Percentiles rank a stretch among this genome's conserved stretches.
Conservation (phyloP, 2,113 vertebrate species). For the Prionailurus bengalensis region DNA sequence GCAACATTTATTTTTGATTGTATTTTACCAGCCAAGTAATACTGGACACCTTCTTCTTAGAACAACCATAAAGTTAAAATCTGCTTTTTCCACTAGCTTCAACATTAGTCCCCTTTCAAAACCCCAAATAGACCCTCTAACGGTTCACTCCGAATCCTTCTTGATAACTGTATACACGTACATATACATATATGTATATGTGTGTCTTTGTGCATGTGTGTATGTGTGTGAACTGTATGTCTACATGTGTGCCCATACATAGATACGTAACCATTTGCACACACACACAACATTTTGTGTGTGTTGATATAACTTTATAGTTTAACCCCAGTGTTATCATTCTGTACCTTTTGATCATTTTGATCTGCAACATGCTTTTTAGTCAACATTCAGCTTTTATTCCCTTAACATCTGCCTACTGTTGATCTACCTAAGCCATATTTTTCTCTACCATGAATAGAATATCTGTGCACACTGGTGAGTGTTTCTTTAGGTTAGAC, state of each 20-base stretch:
- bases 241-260: rapidly evolving
- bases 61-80: neutral
- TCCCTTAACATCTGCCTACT: neutral
- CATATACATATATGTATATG: rapidly evolving
- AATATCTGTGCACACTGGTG: rapidly evolving
- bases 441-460: neutral
- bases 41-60: neutral
- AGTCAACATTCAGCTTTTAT: neutral
- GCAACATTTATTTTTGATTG: neutral
- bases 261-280: neutral
- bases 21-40: neutral
- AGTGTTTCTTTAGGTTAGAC: neutral
- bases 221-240: neutral
- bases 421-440: rapidly evolving
- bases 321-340: neutral
- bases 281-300: neutral
- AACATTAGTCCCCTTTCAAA: neutral
- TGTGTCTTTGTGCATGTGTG: neutral
- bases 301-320: neutral
- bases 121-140: neutral
- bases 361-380: neutral
- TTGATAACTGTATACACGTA: neutral
- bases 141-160: neutral
- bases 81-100: neutral
- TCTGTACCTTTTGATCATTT: neutral